phyloP scores from a whole-genome alignment of 2,888 invertebrate genomes.

The Torymus texanus region DNA sequence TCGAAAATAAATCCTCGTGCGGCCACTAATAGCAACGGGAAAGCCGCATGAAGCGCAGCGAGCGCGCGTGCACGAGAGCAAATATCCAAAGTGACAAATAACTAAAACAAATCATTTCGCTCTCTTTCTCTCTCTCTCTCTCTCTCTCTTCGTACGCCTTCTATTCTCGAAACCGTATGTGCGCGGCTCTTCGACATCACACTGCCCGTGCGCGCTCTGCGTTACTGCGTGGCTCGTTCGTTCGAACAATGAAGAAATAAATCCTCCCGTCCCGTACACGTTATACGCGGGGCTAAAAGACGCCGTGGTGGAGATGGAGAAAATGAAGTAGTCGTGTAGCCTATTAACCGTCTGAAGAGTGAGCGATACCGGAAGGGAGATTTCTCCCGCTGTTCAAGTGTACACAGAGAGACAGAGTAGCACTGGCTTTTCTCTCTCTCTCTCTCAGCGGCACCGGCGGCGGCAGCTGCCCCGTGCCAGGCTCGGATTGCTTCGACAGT shows the following conservation, averaged over 20 bases:
- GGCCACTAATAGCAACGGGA: constrained; percentile 4
- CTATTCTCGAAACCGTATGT: constrained; percentile 24
- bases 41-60: not conserved
- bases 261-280: constrained; percentile 15
- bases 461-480: constrained; percentile 31
- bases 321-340: constrained; percentile 59
- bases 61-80: not conserved
- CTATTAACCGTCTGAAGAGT: constrained; percentile 47
- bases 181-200: not conserved
- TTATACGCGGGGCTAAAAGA: not conserved
- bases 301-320: constrained; percentile 24
- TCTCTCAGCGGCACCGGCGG: not conserved
- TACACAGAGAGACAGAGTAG: not conserved
- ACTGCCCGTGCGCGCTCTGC: too few species aligned
- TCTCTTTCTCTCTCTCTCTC: not conserved
- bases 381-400: constrained; percentile 9
- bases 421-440: constrained; percentile 22
- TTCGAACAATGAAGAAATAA: constrained; percentile 52
- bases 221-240: too few species aligned
- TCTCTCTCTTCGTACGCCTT: not conserved
- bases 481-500: constrained; percentile 58
- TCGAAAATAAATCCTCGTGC: constrained; percentile 26
- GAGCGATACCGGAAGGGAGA: constrained; percentile 51
- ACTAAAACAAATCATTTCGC: constrained; percentile 51
- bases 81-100: constrained; percentile 45